Percentiles rank a stretch among this genome's conserved stretches.
Conservation (phyloP, 2,113 vertebrate genomes). For the Gymnogyps californianus region DNA sequence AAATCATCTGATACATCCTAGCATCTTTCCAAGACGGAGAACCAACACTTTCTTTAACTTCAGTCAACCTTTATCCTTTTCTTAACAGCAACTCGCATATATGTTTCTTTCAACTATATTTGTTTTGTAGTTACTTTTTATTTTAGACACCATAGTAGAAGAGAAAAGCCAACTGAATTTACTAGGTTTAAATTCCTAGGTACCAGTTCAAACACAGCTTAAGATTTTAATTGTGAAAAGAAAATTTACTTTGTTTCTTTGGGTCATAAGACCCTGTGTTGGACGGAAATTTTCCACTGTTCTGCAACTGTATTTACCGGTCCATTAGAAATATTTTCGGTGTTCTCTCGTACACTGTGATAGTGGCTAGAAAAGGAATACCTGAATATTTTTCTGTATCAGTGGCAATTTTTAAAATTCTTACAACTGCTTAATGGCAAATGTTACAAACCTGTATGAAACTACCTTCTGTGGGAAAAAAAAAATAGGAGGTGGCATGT, state of each 20-base stretch:
- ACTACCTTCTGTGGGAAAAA: background rate
- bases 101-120: background rate
- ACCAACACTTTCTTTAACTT: background rate
- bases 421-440: background rate
- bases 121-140: background rate
- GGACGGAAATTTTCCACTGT: background rate
- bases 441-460: background rate
- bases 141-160: background rate
- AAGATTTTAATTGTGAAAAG: background rate
- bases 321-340: background rate
- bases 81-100: background rate
- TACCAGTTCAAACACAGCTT: background rate
- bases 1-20: background rate
- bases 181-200: background rate
- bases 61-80: background rate
- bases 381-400: background rate
- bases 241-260: background rate
- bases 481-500: background rate
- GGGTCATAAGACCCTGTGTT: background rate
- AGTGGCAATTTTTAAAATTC: background rate
- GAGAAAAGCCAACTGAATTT: background rate
- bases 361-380: background rate
- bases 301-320: background rate
- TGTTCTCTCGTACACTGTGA: background rate
- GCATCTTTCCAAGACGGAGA: background rate